Evolutionary conservation across 2,797 vertebrate genomes (phyloP), one percentile per base, ranked within the genome.

Genomic region (Lepus townsendii): DNA sequence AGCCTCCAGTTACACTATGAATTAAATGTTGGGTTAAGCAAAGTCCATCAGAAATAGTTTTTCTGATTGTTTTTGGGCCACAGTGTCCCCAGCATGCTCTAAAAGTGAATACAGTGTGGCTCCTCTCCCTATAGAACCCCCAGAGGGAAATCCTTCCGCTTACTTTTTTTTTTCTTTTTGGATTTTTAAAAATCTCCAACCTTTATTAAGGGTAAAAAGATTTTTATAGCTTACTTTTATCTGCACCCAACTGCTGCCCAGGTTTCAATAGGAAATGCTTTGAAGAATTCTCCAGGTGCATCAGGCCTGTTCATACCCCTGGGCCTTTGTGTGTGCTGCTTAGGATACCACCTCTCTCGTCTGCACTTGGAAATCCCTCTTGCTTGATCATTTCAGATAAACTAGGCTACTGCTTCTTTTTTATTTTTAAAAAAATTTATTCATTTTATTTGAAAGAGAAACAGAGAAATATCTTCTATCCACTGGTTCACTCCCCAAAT

Each of bases 11-110:
- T 47, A 47, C 42, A 47, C 42, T 47, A 9, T 47, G 42, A 47
- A 47, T 47, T 47, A 47, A 87, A 62, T 65, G 20, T 52, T 86
- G 38, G 52, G 9, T 54, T 84, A 75, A 83, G 84, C 30, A 84
- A 83, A 69, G 76, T 79, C 79, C 69, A 68, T 90, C 62, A 80
- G 52, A 5, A 73, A 72, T 32, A 78, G 68, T 88, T 83, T 26
- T 47, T 84, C 57, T 87, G 50, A 71, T 17, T 7, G 89, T 92
- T 75, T 52, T 8, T 89, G 30, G 68, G 50, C 26, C 22, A 50
- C 76, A 20, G 3, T 8, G 22, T 73, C 73, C 13, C 42, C 65
- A 68, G 73, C 50, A 54, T 78, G 35, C 16, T 14, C 19, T 52
- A 68, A 65, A 89, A 63, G 8, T 0, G 11, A 47, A 30, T 14